Evolutionary conservation across 2,113 vertebrate species (phyloP).

Genomic region (Ivindomyrus marchei): DNA sequence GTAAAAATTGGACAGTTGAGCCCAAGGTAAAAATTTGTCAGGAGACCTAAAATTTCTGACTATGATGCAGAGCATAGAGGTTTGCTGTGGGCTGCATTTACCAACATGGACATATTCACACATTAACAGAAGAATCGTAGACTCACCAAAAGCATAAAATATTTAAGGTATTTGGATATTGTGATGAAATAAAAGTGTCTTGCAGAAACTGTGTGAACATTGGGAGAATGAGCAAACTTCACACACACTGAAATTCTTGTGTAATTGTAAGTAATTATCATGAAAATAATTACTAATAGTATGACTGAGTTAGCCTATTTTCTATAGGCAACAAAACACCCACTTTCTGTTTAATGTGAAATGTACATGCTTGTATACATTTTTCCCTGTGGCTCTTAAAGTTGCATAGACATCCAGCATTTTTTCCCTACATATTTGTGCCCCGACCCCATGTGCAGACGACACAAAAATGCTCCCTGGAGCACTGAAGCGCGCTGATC

Average conservation of each 20-base stretch:
- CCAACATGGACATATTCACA: background rate
- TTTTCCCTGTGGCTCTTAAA: background rate
- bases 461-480: background rate
- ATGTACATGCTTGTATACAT: background rate
- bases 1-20: background rate
- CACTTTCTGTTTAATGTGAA: background rate
- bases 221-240: background rate
- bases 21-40: background rate
- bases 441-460: background rate
- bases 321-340: background rate
- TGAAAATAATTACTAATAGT: background rate
- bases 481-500: slow-evolving; percentile 51
- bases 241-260: background rate
- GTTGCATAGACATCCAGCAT: background rate
- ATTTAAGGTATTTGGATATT: background rate
- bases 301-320: background rate
- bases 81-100: background rate
- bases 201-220: background rate
- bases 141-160: background rate
- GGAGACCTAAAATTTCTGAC: background rate
- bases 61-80: background rate
- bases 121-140: background rate
- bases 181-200: background rate
- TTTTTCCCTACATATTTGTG: no score
- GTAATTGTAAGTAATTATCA: background rate